Conservation (phyloP, 1,140 invertebrate species). For the Papilio polyxenes region DNA sequence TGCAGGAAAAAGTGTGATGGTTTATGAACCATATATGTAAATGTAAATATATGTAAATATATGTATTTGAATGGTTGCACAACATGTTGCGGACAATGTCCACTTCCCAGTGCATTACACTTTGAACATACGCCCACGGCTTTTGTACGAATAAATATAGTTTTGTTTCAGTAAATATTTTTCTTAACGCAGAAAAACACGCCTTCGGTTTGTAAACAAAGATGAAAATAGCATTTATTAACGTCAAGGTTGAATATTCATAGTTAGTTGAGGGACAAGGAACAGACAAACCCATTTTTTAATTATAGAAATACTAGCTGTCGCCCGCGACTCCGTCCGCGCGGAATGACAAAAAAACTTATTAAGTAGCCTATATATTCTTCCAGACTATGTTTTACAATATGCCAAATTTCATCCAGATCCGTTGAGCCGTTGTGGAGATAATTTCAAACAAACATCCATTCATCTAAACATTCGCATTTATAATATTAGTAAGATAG, state of each 20-base stretch:
- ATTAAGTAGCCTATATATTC: no score
- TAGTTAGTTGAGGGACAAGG: neutral
- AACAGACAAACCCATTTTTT: neutral
- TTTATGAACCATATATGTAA: no score
- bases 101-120: neutral
- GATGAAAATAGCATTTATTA: neutral
- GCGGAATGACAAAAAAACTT: no score
- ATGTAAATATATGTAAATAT: no score
- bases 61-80: neutral
- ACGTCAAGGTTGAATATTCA: neutral
- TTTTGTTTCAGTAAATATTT: no score
- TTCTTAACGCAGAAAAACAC: neutral
- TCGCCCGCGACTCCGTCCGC: no score
- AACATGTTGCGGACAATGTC: neutral
- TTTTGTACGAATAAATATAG: neutral
- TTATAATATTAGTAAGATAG: no score
- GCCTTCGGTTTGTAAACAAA: neutral
- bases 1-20: neutral
- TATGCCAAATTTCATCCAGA: no score
- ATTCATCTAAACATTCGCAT: no score
- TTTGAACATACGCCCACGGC: slow-evolving; percentile 3
- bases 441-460: no score
- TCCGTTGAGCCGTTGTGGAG: no score
- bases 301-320: neutral
- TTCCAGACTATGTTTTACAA: no score